Evolutionary conservation across 2,113 vertebrate species (phyloP), one percentile per base, ranked within the genome.

Genomic region (Indicator maculatus): DNA sequence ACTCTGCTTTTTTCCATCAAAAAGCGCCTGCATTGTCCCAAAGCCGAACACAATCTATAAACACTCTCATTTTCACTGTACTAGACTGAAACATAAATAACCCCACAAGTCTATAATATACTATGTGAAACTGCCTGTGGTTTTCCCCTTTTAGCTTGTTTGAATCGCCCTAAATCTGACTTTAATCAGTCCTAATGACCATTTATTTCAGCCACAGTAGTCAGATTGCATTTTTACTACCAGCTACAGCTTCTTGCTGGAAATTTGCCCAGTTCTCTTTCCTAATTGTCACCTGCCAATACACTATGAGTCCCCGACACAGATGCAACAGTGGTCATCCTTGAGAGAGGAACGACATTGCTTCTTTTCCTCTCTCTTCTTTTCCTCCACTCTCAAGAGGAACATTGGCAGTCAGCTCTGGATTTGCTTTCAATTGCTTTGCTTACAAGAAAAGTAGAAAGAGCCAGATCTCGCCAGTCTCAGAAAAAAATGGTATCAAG

Each of bases 111-210:
- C 80, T 88, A 92, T 90, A 90, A 96, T 95, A 96, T 96, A 96
- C 90, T 94, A 86, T 56, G 85, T 75, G 91, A 95, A 96, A 95
- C 63, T n/a, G 64, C 92, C 96, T 96, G 95, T 74, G 96, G 96
- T 96, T 96, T 97, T 84, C 63, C 93, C 83, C 59, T 95, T 96
- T 92, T 90, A 97, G 88, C 87, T 94, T 90, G 92, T 92, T 94
- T 93, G 88, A 96, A 89, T 97, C 95, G 83, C 89, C 92, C 95
- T 96, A 92, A 97, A 96, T 96, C 96, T 97, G 97, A 97, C 83
- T 96, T 96, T 97, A 97, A 98, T 97, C 96, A 97, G 92, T 72
- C 92, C 96, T 98, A 98, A 98, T 97, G 97, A 97, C 95, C 95
- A 1, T 90, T 97, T 96, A 95, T 95, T 97, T 94, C 96, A 97